Conservation (phyloP, 2,797 vertebrate species). For the Cirrhinus mrigala region DNA sequence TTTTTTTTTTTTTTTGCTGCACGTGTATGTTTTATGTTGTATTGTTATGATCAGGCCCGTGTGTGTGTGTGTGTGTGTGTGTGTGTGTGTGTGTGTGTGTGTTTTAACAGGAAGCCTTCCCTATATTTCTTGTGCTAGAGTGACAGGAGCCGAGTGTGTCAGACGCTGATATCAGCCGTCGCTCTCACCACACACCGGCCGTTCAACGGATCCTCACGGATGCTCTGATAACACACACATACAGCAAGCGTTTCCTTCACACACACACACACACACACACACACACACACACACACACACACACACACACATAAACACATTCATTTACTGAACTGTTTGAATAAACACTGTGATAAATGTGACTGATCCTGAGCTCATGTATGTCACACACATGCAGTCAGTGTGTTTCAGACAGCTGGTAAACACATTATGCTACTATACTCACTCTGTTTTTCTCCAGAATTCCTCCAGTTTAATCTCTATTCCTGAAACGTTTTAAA, state of each 20-base stretch:
- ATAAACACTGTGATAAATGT: background rate
- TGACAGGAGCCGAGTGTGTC: background rate
- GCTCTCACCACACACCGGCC: slow-evolving; percentile 16
- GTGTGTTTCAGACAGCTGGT: background rate
- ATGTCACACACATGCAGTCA: too few relatives aligned
- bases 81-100: background rate
- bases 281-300: background rate
- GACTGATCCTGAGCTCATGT: background rate
- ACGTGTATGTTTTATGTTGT: background rate
- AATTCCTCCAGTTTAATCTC: background rate
- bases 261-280: background rate
- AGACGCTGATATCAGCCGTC: background rate
- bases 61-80: too few relatives aligned
- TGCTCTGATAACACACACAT: background rate
- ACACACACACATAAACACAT: slow-evolving; percentile 14
- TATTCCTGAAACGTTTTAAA: background rate
- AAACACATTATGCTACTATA: background rate
- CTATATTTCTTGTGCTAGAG: background rate
- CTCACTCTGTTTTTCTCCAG: background rate
- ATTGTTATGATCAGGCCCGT: background rate
- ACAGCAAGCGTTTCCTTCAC: background rate
- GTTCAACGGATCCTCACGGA: slow-evolving; percentile 6
- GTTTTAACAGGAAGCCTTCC: slow-evolving; percentile 3
- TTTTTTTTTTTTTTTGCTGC: background rate
- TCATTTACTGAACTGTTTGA: background rate